Percentiles rank a stretch among this genome's conserved stretches.
These are phyloP conservation scores for Antheraea pernyi DNA, from an alignment of 1,140 invertebrate species.

Conservation along the genomic window DNA sequence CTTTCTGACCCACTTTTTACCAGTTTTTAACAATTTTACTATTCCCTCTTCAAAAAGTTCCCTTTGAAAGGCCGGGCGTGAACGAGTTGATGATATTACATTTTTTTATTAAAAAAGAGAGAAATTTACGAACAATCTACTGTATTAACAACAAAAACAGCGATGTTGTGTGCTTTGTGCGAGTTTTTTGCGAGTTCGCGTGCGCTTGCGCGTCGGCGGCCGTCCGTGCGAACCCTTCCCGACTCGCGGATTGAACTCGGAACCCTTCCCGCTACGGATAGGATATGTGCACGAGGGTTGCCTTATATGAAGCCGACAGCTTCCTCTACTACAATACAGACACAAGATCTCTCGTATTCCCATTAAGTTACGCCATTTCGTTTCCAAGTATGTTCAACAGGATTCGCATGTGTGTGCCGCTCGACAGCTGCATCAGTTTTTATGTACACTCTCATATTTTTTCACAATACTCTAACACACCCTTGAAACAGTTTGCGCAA, in stretches of 20 bases:
- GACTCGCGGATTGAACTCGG: slow-evolving; percentile 57
- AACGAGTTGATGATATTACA: slow-evolving; percentile 80
- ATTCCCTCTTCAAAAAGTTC: slow-evolving; percentile 71
- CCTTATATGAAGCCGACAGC: slow-evolving; percentile 32
- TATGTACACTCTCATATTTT: slow-evolving; percentile 75
- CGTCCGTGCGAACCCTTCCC: slow-evolving; percentile 69
- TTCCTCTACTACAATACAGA: slow-evolving; percentile 14
- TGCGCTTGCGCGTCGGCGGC: slow-evolving; percentile 77
- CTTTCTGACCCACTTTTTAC: slow-evolving; percentile 78
- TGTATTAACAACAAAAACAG: slow-evolving; percentile 76
- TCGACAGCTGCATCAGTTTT: slow-evolving; percentile 76
- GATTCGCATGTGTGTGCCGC: slow-evolving; percentile 76
- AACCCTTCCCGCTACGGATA: slow-evolving; percentile 54
- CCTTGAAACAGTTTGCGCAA: slow-evolving; percentile 80
- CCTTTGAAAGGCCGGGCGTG: slow-evolving; percentile 76
- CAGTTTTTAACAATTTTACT: slow-evolving; percentile 73
- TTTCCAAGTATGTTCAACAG: slow-evolving; percentile 43
- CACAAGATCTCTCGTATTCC: slow-evolving; percentile 17
- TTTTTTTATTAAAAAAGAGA: slow-evolving; percentile 66
- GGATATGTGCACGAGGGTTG: slow-evolving; percentile 58
- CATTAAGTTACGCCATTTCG: slow-evolving; percentile 45
- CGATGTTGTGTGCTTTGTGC: slow-evolving; percentile 66
- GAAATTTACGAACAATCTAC: slow-evolving; percentile 76
- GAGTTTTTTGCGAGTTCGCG: slow-evolving; percentile 74
- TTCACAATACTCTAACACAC: slow-evolving; percentile 73